Evolutionary conservation across 2,888 invertebrate species (phyloP).

Genomic region (Philereme vetulata): DNA sequence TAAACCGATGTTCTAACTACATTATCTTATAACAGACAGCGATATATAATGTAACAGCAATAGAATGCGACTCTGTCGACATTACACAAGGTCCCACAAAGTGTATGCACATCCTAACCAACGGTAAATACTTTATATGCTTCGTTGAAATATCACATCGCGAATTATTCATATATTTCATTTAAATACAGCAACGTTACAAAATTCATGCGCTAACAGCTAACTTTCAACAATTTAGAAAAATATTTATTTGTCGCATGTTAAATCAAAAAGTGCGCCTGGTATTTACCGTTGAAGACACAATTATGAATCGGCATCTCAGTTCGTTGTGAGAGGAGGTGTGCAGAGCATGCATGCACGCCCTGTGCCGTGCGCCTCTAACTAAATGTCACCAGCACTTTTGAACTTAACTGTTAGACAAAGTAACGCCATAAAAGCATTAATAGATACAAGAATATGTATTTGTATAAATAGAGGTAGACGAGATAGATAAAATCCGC

Average conservation of each 20-base stretch:
- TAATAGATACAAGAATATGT: constrained; percentile 14
- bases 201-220: constrained; percentile 4
- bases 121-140: constrained; percentile 14
- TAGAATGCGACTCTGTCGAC: constrained; percentile 11
- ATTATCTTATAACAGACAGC: too few relatives aligned
- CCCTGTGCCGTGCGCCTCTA: neutral
- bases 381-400: constrained; percentile 1
- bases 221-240: constrained; percentile 24
- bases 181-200: neutral
- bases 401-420: constrained; percentile 13
- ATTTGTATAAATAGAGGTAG: constrained; percentile 23
- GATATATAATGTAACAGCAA: neutral
- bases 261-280: neutral
- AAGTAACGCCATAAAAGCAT: constrained; percentile 14
- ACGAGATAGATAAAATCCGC: too few relatives aligned
- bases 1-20: too few relatives aligned
- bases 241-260: constrained; percentile 9
- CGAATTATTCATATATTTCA: constrained; percentile 11
- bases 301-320: too few relatives aligned
- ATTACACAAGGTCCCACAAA: constrained; percentile 20
- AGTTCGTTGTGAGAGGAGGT: too few relatives aligned
- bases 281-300: neutral
- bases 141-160: constrained; percentile 43
- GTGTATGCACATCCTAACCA: neutral
- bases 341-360: too few relatives aligned